Evolutionary conservation across 2,888 invertebrate species (phyloP).

Genomic region (Cantharis nigra): DNA sequence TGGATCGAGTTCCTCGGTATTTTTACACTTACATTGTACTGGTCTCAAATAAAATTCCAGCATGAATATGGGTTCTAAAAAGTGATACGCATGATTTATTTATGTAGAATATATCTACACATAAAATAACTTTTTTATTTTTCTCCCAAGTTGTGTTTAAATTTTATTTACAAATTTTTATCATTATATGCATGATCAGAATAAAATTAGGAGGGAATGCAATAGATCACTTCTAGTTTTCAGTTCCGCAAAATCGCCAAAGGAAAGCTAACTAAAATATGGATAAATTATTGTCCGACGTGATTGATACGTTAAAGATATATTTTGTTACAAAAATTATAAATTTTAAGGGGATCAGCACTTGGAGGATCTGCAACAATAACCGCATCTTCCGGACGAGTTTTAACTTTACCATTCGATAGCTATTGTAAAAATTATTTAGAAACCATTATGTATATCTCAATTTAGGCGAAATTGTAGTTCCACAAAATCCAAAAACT

Average conservation of each 20-base stretch:
- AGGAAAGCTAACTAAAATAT: too few species aligned
- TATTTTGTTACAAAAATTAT: too few species aligned
- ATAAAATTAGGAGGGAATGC: neutral
- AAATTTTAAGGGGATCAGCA: too few species aligned
- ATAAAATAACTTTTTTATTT: neutral
- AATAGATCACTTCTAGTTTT: neutral
- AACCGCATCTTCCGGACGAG: too few species aligned
- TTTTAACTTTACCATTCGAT: too few species aligned
- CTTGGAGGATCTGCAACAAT: too few species aligned
- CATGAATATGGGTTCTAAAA: slow-evolving; percentile 15
- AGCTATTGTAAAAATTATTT: too few species aligned
- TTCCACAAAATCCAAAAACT: too few species aligned
- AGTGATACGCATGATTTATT: slow-evolving; percentile 29
- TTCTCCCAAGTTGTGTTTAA: neutral
- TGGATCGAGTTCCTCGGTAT: slow-evolving; percentile 31
- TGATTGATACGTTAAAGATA: too few species aligned
- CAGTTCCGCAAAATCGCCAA: neutral
- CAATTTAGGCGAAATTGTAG: too few species aligned
- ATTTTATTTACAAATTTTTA: neutral
- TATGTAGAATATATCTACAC: slow-evolving; percentile 10
- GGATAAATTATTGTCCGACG: too few species aligned
- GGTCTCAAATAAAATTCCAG: slow-evolving; percentile 27
- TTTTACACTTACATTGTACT: slow-evolving; percentile 36
- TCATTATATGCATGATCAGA: neutral
- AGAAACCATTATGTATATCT: too few species aligned